Evolutionary conservation across 2,797 vertebrate genomes (phyloP).

Genomic region (Calcarius lapponicus): DNA sequence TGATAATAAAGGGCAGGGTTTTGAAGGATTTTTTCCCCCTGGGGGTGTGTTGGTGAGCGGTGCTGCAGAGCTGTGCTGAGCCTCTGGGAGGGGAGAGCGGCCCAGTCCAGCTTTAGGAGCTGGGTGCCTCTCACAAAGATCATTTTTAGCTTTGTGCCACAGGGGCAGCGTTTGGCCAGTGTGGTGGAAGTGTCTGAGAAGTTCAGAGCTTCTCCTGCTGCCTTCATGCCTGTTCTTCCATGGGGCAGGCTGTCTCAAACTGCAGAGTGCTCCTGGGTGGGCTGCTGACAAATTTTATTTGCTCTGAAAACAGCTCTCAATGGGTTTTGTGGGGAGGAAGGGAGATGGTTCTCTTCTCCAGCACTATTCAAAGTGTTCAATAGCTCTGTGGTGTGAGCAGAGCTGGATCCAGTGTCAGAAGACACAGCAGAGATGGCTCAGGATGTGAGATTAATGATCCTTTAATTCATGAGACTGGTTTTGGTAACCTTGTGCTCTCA

Average conservation of each 20-base stretch:
- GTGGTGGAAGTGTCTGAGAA: neutral
- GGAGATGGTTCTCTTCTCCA: neutral
- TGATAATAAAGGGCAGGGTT: neutral
- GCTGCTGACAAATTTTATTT: neutral
- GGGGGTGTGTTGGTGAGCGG: neutral
- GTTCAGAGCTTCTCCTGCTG: neutral
- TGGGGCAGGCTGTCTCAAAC: neutral
- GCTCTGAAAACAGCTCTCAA: neutral
- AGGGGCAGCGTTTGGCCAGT: neutral
- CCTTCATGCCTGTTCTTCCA: neutral
- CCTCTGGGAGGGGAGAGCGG: neutral
- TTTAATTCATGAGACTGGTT: neutral
- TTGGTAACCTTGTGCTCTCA: neutral
- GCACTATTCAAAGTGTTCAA: neutral
- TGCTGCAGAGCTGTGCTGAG: neutral
- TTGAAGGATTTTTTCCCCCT: neutral
- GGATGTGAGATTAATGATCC: neutral
- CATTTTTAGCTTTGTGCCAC: neutral
- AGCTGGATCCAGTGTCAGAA: neutral
- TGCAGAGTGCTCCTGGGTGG: neutral
- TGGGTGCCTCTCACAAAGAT: neutral
- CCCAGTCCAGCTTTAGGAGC: neutral
- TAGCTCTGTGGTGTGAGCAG: neutral
- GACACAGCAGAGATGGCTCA: neutral
- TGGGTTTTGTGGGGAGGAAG: neutral